These are phyloP conservation scores for Rhinichthys osculus DNA, from an alignment of 2,797 vertebrate species.

Conservation along the genomic window DNA sequence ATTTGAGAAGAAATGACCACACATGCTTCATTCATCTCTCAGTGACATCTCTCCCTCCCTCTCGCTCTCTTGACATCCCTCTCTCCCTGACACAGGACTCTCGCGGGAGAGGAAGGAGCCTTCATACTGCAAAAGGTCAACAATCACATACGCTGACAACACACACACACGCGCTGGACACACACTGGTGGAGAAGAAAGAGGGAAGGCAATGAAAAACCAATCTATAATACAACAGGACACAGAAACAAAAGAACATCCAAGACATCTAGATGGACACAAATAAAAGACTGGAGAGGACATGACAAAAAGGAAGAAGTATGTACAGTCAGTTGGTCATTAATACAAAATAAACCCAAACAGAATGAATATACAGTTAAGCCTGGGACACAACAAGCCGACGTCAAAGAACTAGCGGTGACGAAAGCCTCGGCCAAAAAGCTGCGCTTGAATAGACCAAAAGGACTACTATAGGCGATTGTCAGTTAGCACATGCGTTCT, in stretches of 20 bases:
- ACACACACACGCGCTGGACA: constrained; percentile 70
- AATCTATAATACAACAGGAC: constrained; percentile 18
- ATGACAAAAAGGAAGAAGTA: neutral
- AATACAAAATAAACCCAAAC: neutral
- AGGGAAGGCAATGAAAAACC: constrained; percentile 57
- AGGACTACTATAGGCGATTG: too few species aligned
- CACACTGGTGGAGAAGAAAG: constrained; percentile 67
- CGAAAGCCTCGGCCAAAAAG: too few species aligned
- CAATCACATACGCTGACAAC: constrained; percentile 76
- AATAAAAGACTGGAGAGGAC: constrained; percentile 1
- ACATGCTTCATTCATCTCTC: constrained; percentile 41
- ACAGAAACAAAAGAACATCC: constrained; percentile 12
- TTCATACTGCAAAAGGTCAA: constrained; percentile 79
- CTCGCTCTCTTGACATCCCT: constrained; percentile 14
- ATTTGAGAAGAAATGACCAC: constrained; percentile 45
- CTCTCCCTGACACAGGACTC: constrained; percentile 19
- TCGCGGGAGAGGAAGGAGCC: constrained; percentile 76
- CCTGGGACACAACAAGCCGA: too few species aligned
- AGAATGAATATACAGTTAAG: neutral
- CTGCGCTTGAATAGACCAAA: too few species aligned
- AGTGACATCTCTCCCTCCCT: constrained; percentile 28
- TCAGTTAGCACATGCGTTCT: too few species aligned
- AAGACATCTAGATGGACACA: constrained; percentile 8
- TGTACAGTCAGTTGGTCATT: neutral
- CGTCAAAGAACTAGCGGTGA: too few species aligned